Evolutionary conservation across 2,888 invertebrate genomes (phyloP), one percentile per base, ranked within the genome.

Genomic region (Scrobipalpa atriplicella): DNA sequence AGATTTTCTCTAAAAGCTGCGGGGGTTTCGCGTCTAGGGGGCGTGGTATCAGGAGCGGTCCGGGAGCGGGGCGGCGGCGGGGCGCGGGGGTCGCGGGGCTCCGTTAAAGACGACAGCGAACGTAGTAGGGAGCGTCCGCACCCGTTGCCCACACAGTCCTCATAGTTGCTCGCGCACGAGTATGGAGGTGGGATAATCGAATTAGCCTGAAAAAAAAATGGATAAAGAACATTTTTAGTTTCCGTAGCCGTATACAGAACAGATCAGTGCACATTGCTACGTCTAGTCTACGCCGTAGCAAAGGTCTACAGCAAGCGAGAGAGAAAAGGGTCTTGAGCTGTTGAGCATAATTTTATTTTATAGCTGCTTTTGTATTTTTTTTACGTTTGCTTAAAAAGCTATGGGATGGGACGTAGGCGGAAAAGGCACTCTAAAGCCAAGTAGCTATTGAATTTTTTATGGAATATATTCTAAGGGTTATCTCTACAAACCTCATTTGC

Each of bases 161-260:
- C 96, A 75, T 95, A 94, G 84, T 95, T 96, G 75, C 95, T 95
- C 73, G 96, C 95, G 78, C 96, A 95, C 67, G 97, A 97, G 87
- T 97, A 97, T 18, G 97, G 96, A 60, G 97, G 97, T 68, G 97
- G 97, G 76, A 97, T 95, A 83, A 96, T 93, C 67, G 96, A 95
- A 85, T 97, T 97, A 66, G 97, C 96, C 95, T 95, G 81, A 65
- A 68, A 54, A 62, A 62, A 60, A 67, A 16, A 52, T 29, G 29
- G 29, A n/a, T n/a, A n/a, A n/a, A n/a, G n/a, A n/a, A n/a, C n/a
- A n/a, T n/a, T n/a, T n/a, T n/a, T n/a, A n/a, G n/a, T n/a, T n/a
- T n/a, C n/a, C n/a, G n/a, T n/a, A n/a, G n/a, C n/a, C n/a, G n/a
- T n/a, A n/a, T n/a, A n/a, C n/a, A n/a, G n/a, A n/a, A n/a, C n/a